These are phyloP conservation scores for Peromyscus californicus DNA, from an alignment of 2,113 vertebrate genomes.

Conservation along the genomic window DNA sequence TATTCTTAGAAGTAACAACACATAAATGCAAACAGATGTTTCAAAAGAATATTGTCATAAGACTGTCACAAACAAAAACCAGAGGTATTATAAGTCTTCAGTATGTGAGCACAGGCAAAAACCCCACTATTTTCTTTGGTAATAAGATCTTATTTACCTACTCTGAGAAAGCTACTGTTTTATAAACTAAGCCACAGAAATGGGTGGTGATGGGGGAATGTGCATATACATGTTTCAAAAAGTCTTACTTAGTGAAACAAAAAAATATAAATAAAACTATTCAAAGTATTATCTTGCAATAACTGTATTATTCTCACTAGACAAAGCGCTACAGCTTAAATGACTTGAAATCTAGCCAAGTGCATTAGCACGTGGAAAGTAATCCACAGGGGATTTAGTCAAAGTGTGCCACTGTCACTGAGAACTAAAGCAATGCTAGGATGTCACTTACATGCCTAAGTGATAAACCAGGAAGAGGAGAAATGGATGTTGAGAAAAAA, in stretches of 20 bases:
- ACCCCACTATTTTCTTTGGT: slow-evolving; percentile 4
- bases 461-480: slow-evolving; percentile 25
- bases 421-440: slow-evolving; percentile 57
- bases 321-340: slow-evolving; percentile 56
- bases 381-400: neutral
- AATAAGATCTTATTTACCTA: slow-evolving; percentile 59
- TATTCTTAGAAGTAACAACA: slow-evolving; percentile 46
- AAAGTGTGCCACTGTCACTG: slow-evolving; percentile 39
- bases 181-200: neutral
- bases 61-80: slow-evolving; percentile 27
- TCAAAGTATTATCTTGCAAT: too few relatives aligned
- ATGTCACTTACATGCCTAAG: slow-evolving; percentile 45
- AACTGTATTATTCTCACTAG: too few relatives aligned
- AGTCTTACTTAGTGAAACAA: slow-evolving; percentile 49
- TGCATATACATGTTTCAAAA: slow-evolving; percentile 44
- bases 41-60: slow-evolving; percentile 16
- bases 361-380: slow-evolving; percentile 62
- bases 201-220: neutral
- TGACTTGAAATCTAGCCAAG: slow-evolving; percentile 48
- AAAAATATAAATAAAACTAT: neutral
- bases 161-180: slow-evolving; percentile 10
- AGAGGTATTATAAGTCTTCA: slow-evolving; percentile 37
- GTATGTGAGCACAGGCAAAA: neutral
- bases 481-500: slow-evolving; percentile 6
- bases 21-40: slow-evolving; percentile 1